phyloP scores from a whole-genome alignment of 1,140 invertebrate species.

The Conus betulinus region DNA sequence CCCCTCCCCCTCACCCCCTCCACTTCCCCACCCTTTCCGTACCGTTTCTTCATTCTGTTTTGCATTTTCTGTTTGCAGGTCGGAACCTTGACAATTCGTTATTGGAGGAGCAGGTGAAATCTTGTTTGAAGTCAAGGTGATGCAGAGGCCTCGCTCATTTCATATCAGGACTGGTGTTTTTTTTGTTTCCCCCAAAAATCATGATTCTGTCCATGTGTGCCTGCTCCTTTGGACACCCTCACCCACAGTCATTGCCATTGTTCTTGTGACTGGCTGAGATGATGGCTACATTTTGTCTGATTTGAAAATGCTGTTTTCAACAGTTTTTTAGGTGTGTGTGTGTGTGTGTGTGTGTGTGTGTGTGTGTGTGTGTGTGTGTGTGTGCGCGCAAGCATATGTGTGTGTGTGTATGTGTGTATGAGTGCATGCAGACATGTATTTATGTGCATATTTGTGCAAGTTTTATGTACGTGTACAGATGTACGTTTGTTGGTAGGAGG shows the following conservation, averaged over 20 bases:
- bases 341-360: constrained; percentile 18
- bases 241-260: too few species aligned
- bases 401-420: background rate
- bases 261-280: too few species aligned
- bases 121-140: background rate
- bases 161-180: too few species aligned
- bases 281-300: too few species aligned
- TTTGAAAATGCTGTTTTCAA: too few species aligned
- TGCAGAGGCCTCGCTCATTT: background rate
- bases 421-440: background rate
- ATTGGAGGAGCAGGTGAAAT: background rate
- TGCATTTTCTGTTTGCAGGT: background rate
- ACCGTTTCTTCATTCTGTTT: background rate
- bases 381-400: background rate
- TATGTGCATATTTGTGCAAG: background rate
- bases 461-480: background rate
- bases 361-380: constrained; percentile 22
- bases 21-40: background rate
- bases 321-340: background rate
- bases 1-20: too few species aligned
- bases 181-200: too few species aligned
- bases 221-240: too few species aligned
- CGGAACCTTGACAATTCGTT: background rate
- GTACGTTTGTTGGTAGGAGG: background rate
- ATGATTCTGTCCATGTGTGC: too few species aligned